Conservation (phyloP, 2,797 vertebrate species). For the Xenopus petersii region DNA sequence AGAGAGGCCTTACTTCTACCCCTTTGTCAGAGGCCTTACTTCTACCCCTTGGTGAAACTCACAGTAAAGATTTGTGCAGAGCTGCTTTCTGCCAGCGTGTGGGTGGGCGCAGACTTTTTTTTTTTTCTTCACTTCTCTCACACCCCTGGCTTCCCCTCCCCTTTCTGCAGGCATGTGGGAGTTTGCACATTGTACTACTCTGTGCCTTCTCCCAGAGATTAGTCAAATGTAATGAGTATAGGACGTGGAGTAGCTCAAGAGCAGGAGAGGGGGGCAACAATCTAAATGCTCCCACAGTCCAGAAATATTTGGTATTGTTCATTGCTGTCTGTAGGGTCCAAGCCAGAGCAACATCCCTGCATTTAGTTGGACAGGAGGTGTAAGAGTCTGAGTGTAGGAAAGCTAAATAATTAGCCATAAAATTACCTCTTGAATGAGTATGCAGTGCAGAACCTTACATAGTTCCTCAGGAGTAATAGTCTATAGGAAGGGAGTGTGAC, state of each 20-base stretch:
- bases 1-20: neutral
- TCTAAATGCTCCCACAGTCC: neutral
- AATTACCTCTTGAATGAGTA: too few species aligned
- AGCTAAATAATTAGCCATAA: too few species aligned
- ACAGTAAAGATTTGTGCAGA: slow-evolving; percentile 25
- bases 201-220: slow-evolving; percentile 39
- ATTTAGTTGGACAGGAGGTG: too few species aligned
- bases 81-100: slow-evolving; percentile 32
- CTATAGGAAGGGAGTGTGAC: too few species aligned
- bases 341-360: too few species aligned
- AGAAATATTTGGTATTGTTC: neutral
- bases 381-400: too few species aligned
- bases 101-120: slow-evolving; percentile 41
- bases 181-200: slow-evolving; percentile 53
- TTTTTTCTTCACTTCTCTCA: slow-evolving; percentile 18
- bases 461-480: too few species aligned
- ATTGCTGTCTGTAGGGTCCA: too few species aligned
- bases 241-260: slow-evolving; percentile 16
- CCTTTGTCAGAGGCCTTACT: neutral
- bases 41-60: neutral
- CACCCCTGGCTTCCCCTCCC: slow-evolving; percentile 42
- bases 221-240: slow-evolving; percentile 31
- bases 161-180: slow-evolving; percentile 62
- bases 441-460: too few species aligned
- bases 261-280: neutral